These are phyloP conservation scores for Potamarius usumacintae DNA, from an alignment of 2,113 vertebrate species.

Conservation along the genomic window DNA sequence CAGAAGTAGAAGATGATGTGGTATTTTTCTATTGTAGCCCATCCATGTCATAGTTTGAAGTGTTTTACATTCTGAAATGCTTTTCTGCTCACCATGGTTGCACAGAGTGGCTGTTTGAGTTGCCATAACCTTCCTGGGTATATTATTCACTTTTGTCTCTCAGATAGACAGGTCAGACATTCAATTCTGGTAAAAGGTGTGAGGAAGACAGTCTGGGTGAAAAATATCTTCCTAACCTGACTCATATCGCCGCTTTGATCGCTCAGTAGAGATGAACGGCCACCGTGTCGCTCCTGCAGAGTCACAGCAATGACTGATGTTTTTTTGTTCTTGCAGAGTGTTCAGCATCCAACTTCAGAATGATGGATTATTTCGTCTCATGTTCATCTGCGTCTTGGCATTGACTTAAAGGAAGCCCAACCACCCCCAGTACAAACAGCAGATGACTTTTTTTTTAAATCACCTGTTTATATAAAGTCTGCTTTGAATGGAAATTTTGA, in stretches of 20 bases:
- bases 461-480: constrained; percentile 44
- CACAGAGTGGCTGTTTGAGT: not conserved
- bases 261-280: not conserved
- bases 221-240: not conserved
- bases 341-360: not conserved
- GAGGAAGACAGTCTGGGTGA: not conserved
- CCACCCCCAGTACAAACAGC: constrained; percentile 24
- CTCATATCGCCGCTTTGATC: not conserved
- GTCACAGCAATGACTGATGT: not conserved
- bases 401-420: not conserved
- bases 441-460: constrained; percentile 2
- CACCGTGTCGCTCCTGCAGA: not conserved
- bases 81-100: not conserved
- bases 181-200: not conserved
- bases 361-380: not conserved
- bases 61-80: not conserved
- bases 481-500: constrained; percentile 24
- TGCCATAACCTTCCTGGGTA: not conserved
- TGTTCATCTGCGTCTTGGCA: constrained; percentile 9
- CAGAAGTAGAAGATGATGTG: not conserved
- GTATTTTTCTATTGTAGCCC: not conserved
- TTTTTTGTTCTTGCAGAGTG: not conserved
- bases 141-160: not conserved
- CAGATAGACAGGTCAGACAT: not conserved
- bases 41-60: not conserved